Evolutionary conservation across 1,140 invertebrate species (phyloP).

Genomic region (Camponotus vicinus): DNA sequence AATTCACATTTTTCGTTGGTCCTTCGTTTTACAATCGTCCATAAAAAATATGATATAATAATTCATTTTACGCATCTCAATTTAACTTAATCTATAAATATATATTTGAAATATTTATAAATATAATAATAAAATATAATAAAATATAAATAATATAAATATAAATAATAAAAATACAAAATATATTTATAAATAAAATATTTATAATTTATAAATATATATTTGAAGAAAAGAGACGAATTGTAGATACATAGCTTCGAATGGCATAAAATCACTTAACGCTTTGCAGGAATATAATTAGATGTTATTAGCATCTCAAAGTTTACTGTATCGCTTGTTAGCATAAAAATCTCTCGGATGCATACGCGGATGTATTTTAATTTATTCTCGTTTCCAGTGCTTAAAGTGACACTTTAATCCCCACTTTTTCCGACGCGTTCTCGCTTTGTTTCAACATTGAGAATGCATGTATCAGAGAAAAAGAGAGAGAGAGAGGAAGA

Average conservation of each 20-base stretch:
- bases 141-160: too few relatives aligned
- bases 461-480: not conserved
- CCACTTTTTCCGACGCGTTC: slow-evolving; percentile 29
- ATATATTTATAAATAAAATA: too few relatives aligned
- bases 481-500: not conserved
- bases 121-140: too few relatives aligned
- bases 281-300: not conserved
- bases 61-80: not conserved
- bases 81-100: not conserved
- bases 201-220: not conserved
- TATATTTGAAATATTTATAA: too few relatives aligned
- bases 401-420: slow-evolving; percentile 31
- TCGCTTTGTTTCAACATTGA: slow-evolving; percentile 26
- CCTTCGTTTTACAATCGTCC: not conserved
- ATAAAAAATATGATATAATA: not conserved
- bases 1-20: not conserved
- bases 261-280: not conserved
- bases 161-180: too few relatives aligned
- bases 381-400: slow-evolving; percentile 18
- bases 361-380: not conserved
- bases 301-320: not conserved
- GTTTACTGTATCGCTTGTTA: not conserved
- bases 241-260: not conserved
- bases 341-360: not conserved
- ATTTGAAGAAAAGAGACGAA: not conserved